A percentile compares a stretch with the other conserved stretches of the same genome.
Conservation (phyloP, 2,113 vertebrate species). For the Sapajus apella region DNA sequence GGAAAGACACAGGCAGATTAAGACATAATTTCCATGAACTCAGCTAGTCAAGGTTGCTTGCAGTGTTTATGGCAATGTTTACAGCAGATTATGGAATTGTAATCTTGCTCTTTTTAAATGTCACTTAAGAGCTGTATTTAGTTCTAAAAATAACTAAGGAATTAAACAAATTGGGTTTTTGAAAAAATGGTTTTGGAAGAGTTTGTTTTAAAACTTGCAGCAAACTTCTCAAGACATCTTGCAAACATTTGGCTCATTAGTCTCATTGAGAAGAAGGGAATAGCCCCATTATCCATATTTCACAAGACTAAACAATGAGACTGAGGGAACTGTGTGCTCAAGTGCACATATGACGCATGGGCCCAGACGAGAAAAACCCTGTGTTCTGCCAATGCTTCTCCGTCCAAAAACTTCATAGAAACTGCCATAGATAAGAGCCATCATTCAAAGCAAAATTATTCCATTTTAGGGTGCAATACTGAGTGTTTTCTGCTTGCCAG, state of each 20-base stretch:
- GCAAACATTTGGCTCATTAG: conserved; percentile 3
- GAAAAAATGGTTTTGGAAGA: conserved; percentile 2
- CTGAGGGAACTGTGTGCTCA: neutral
- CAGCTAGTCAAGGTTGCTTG: neutral
- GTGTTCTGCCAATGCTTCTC: neutral
- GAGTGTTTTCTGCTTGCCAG: conserved; percentile 8
- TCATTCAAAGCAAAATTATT: neutral
- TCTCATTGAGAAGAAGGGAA: conserved; percentile 23
- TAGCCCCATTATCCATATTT: conserved; percentile 27
- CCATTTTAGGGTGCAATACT: neutral
- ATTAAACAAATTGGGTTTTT: neutral
- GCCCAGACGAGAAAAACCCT: neutral
- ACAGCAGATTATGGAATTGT: neutral
- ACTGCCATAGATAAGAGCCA: neutral
- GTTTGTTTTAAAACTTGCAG: conserved; percentile 40
- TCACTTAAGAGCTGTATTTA: neutral
- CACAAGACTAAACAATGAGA: conserved; percentile 32
- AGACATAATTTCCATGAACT: neutral
- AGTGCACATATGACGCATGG: neutral
- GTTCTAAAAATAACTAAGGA: neutral
- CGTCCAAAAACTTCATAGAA: neutral
- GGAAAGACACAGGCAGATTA: neutral
- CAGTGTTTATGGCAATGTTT: neutral
- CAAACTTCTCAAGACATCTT: conserved; percentile 33
- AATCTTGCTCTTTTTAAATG: neutral